Percentiles rank a stretch among this genome's conserved stretches.
Conservation (phyloP, 2,888 invertebrate species). For the Acanthacorydalis orientalis region DNA sequence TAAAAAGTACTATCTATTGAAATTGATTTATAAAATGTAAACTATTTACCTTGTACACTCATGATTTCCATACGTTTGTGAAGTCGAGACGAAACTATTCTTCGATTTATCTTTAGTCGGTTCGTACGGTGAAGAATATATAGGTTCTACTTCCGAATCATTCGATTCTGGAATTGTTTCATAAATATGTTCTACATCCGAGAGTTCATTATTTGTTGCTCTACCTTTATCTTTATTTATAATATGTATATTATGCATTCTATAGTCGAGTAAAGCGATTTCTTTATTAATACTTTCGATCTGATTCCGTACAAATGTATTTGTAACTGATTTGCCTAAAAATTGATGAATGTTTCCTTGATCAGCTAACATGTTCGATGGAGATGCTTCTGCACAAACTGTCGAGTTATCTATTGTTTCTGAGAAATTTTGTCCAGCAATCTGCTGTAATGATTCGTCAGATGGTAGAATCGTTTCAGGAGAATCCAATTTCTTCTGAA, state of each 20-base stretch:
- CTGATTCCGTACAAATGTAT: constrained; percentile 21
- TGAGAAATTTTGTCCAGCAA: too few relatives aligned
- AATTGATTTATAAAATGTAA: too few relatives aligned
- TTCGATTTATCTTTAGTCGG: constrained; percentile 16
- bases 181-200: constrained; percentile 44
- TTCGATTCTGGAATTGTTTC: constrained; percentile 43
- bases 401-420: too few relatives aligned
- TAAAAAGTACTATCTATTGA: too few relatives aligned
- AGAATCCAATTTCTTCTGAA: too few relatives aligned
- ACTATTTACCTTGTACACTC: too few relatives aligned
- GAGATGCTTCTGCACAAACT: too few relatives aligned
- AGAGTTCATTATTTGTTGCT: constrained; percentile 20
- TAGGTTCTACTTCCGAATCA: constrained; percentile 38
- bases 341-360: neutral
- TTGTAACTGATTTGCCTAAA: constrained; percentile 12
- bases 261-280: constrained; percentile 33
- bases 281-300: constrained; percentile 32
- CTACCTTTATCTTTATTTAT: constrained; percentile 25
- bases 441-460: too few relatives aligned
- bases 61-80: neutral
- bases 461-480: too few relatives aligned
- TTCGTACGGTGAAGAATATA: constrained; percentile 46
- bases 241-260: constrained; percentile 40
- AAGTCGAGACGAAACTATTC: neutral
- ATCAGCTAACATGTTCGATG: neutral